Base-by-base conservation (phyloP, 2,113 vertebrate species). In the Centropristis striata region DNA sequence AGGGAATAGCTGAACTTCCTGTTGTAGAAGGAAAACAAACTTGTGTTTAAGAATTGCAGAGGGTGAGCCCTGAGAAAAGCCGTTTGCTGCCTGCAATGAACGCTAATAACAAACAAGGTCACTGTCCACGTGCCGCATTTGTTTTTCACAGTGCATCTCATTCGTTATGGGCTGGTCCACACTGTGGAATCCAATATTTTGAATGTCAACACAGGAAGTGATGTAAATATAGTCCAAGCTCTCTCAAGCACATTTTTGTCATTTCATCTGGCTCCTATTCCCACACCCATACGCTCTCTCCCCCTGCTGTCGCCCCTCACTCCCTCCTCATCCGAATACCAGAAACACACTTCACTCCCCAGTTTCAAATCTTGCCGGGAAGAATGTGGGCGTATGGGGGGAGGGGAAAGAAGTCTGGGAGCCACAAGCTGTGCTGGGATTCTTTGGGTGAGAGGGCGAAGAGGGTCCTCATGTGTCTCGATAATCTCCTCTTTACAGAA, bases 1-100 rank as follows among this genome's bases (percentile, higher is more conserved):
- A 80, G 77, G 73, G 91, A 92, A 86, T 92, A 92, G 71, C 59
- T 71, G 84, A 92, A 86, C 32, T 60, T 64, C 86, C 93, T 92
- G 91, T 86, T 74, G 59, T 72, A 59, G 63, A 51, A 61, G 21
- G 58, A 79, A 83, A 83, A 84, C 27, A 86, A 58, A 81, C 28
- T 8, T 54, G 8, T n/a, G 41, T 70, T 76, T 80, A 59, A 60
- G 6, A 70, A 73, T 81, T n/a, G 41, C 15, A 63, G 25, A 32
- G 4, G 1, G 36, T 0, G 5, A 61, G 0, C 0, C 23, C 37
- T 61, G 60, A 25, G 55, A 14, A 59, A 36, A 64, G 21, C 55
- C 25, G 41, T 0, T n/a, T 42, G 37, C 41, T 20, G 53, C 41
- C 28, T 46, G 55, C 61, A 41, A 77, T 16, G 2, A 23, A 20